Percentiles rank a stretch among this genome's conserved stretches.
Conservation (phyloP, 2,797 vertebrate genomes). For the Mareca strepera region DNA sequence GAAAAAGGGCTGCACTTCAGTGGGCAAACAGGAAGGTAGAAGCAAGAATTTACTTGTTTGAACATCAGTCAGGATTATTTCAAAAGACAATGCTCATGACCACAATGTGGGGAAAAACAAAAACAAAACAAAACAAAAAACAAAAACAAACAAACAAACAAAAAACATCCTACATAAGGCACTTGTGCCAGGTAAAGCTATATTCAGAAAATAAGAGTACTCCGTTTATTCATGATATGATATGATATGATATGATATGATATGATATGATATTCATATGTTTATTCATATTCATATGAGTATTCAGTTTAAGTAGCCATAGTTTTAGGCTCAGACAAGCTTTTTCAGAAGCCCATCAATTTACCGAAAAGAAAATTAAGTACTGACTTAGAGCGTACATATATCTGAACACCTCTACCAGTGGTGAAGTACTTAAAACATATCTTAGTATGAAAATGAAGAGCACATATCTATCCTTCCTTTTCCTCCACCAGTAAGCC, state of each 20-base stretch:
- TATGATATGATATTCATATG: too few species aligned
- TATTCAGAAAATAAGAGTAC: neutral
- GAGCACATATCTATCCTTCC: neutral
- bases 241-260: too few species aligned
- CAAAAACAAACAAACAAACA: neutral
- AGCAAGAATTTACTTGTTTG: neutral
- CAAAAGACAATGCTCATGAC: neutral
- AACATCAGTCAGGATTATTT: neutral
- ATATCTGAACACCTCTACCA: neutral
- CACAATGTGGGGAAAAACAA: neutral
- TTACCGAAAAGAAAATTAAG: neutral
- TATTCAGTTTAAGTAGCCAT: neutral
- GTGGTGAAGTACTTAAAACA: neutral
- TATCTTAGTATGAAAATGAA: neutral
- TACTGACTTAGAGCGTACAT: neutral
- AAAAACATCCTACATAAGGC: neutral
- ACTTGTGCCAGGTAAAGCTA: neutral
- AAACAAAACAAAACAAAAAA: too few species aligned
- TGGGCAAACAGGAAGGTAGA: neutral
- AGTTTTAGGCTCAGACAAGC: neutral
- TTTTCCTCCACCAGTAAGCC: neutral
- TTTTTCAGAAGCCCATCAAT: neutral
- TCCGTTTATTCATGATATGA: neutral
- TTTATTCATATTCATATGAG: too few species aligned
- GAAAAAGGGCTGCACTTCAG: neutral